phyloP scores from a whole-genome alignment of 2,113 vertebrate genomes.

The Cyprinodon variegatus region DNA sequence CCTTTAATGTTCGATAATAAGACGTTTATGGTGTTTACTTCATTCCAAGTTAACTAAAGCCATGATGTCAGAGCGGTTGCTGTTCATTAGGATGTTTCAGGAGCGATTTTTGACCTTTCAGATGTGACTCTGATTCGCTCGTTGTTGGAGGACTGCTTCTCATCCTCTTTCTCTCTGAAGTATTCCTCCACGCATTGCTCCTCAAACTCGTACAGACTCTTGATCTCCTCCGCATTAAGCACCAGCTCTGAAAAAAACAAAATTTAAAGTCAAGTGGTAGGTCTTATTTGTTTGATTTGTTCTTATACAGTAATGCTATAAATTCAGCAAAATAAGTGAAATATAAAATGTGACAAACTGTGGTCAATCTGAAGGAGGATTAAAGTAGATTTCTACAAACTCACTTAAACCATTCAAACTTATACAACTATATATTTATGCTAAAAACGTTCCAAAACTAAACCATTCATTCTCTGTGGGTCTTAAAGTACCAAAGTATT shows the following conservation, averaged over 20 bases:
- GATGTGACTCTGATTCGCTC: slow-evolving; percentile 92
- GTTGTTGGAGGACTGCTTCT: slow-evolving; percentile 91
- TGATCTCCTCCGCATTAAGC: slow-evolving; percentile 90
- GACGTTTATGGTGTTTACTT: not conserved
- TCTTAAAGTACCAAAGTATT: no score
- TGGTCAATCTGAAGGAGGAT: no score
- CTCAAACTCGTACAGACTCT: slow-evolving; percentile 93
- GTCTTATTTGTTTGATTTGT: not conserved
- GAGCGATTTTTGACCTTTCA: slow-evolving; percentile 82
- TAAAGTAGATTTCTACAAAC: not conserved
- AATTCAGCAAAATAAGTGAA: no score
- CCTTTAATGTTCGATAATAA: no score
- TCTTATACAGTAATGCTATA: not conserved
- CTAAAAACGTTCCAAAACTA: no score
- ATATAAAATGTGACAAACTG: no score
- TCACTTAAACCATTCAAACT: not conserved
- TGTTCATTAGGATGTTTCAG: not conserved
- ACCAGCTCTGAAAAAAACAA: slow-evolving; percentile 84
- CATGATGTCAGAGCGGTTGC: not conserved
- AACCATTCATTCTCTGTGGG: no score
- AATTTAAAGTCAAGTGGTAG: slow-evolving; percentile 34
- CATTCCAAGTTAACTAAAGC: not conserved
- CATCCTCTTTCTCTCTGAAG: slow-evolving; percentile 93
- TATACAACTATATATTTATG: no score
- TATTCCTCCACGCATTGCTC: slow-evolving; percentile 96